phyloP scores from a whole-genome alignment of 2,113 vertebrate genomes.

The Anolis carolinensis region DNA sequence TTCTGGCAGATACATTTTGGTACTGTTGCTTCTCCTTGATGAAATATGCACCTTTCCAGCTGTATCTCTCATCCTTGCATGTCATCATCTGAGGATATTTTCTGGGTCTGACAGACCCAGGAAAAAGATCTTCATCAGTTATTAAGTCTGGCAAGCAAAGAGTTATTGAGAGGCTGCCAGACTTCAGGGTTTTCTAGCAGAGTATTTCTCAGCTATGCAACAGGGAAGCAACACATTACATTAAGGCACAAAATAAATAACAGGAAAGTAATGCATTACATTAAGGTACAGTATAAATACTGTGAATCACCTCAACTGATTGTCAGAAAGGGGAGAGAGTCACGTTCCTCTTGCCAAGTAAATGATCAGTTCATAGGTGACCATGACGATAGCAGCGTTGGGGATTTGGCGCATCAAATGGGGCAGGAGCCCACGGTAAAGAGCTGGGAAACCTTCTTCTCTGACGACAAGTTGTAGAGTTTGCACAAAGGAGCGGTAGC shows the following conservation, averaged over 20 bases:
- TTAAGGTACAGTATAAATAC: neutral
- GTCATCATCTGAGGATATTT: neutral
- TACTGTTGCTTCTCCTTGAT: neutral
- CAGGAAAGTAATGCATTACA: too few relatives aligned
- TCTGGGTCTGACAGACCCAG: neutral
- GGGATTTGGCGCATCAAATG: conserved; percentile 73
- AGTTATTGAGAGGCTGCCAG: neutral
- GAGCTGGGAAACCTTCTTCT: conserved; percentile 63
- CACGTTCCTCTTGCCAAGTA: conserved; percentile 52
- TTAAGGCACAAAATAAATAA: neutral
- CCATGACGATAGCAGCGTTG: conserved; percentile 69
- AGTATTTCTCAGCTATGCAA: too few relatives aligned
- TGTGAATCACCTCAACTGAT: neutral
- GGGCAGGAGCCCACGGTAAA: conserved; percentile 66
- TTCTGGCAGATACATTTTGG: neutral
- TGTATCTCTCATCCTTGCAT: neutral
- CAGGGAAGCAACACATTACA: neutral
- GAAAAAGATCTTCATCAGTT: neutral
- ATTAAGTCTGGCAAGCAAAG: neutral
- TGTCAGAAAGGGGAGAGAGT: neutral
- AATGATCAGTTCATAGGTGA: conserved; percentile 64
- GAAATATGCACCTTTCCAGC: neutral
- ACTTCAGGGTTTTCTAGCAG: neutral
- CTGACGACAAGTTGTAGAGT: conserved; percentile 64
- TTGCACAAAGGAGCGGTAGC: conserved; percentile 66